These are phyloP conservation scores for Drosophila paramelanica DNA, from an alignment of 2,888 invertebrate species.

Conservation along the genomic window DNA sequence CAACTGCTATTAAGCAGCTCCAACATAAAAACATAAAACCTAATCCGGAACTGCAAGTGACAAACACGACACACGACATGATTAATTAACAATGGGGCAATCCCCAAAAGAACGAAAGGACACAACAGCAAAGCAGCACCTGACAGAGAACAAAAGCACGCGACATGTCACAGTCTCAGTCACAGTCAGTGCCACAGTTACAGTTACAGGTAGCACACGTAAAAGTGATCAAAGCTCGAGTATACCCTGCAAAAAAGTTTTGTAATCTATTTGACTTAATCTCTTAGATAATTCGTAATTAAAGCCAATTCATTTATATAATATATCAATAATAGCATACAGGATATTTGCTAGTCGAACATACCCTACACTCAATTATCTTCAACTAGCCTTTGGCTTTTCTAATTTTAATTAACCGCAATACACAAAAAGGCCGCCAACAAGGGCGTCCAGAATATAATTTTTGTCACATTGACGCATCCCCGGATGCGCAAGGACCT, in stretches of 20 bases:
- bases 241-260: constrained; percentile 25
- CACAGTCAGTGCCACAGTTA: neutral
- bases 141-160: constrained; percentile 46
- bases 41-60: constrained; percentile 64
- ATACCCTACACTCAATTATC: neutral
- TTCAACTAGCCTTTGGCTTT: constrained; percentile 7
- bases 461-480: constrained; percentile 42
- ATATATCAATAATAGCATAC: too few species aligned
- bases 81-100: constrained; percentile 65
- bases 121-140: neutral
- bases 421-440: constrained; percentile 36
- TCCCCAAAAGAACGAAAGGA: constrained; percentile 33
- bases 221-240: constrained; percentile 7
- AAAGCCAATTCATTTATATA: too few species aligned
- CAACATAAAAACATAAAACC: constrained; percentile 21
- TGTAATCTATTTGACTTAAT: too few species aligned
- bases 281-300: too few species aligned
- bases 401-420: constrained; percentile 62
- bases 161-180: constrained; percentile 20
- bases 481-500: neutral
- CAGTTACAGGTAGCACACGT: neutral
- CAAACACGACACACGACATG: constrained; percentile 60
- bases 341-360: constrained; percentile 1
- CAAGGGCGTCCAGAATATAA: constrained; percentile 26
- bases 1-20: constrained; percentile 37